phyloP scores from a whole-genome alignment of 2,113 vertebrate genomes.

The Felis catus region F.catus_Fca126_mat1.0 CM031420.1:25064501-25065000 shows the following conservation, averaged over 20 bases:
- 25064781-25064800: background rate
- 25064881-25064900: background rate
- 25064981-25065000: conserved; percentile 5
- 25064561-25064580: background rate
- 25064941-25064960: conserved; percentile 53
- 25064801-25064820: background rate
- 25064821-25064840: background rate
- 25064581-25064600: background rate
- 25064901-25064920: background rate
- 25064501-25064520: background rate
- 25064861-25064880: background rate
- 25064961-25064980: conserved; percentile 27
- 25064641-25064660: background rate
- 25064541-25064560: background rate
- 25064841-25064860: background rate
- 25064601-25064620: background rate
- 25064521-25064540: background rate
- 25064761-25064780: background rate
- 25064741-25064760: background rate
- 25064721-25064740: background rate
- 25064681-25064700: background rate
- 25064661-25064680: background rate
- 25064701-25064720: background rate
- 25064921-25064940: conserved; percentile 27
- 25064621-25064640: background rate